Evolutionary conservation across 2,113 vertebrate species (phyloP).

Genomic region (Erinaceus europaeus): DNA sequence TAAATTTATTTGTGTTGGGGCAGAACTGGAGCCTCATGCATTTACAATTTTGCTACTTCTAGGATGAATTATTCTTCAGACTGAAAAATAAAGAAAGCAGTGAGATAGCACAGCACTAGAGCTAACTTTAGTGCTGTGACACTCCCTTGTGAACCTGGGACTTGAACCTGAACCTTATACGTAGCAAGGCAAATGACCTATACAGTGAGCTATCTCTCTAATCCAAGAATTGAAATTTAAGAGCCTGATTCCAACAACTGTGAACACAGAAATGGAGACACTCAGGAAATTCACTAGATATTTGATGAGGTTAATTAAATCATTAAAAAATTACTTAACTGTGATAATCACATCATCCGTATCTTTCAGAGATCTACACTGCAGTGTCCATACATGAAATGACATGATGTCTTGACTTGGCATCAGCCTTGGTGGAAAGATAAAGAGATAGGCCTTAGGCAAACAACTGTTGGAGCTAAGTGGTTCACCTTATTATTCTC

Average conservation of each 20-base stretch:
- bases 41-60: too few relatives aligned
- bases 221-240: too few relatives aligned
- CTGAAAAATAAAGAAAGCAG: neutral
- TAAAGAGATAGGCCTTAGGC: neutral
- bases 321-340: conserved; percentile 23
- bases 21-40: too few relatives aligned
- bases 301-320: neutral
- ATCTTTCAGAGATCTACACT: conserved; percentile 16
- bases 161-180: too few relatives aligned
- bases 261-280: neutral
- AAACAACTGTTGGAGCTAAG: conserved; percentile 20
- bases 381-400: conserved; percentile 40
- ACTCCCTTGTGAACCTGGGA: too few relatives aligned
- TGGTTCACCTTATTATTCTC: neutral
- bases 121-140: too few relatives aligned
- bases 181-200: too few relatives aligned
- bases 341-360: conserved; percentile 17
- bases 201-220: too few relatives aligned
- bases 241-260: neutral
- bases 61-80: too few relatives aligned
- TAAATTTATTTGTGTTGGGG: too few relatives aligned
- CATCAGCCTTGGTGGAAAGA: neutral
- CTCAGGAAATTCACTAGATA: neutral
- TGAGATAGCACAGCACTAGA: neutral
- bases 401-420: neutral